phyloP scores from a whole-genome alignment of 2,113 vertebrate genomes.

The Pongo abelii region DNA sequence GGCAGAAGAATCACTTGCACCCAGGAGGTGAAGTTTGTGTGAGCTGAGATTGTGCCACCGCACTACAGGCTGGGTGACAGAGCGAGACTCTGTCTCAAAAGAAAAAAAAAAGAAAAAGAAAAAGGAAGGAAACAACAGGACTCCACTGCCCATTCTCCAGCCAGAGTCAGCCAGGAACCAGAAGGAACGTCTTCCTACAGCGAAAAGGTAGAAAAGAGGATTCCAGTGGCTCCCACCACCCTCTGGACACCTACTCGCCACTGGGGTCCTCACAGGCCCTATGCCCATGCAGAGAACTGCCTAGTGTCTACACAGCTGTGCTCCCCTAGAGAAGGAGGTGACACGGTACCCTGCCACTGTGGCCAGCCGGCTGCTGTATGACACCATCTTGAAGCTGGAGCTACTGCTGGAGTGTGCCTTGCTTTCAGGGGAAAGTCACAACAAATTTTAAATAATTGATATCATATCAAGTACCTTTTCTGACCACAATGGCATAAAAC shows the following conservation, averaged over 20 bases:
- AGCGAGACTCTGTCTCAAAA: no score
- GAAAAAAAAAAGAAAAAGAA: background rate
- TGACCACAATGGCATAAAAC: background rate
- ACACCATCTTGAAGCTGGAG: background rate
- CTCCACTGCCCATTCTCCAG: background rate
- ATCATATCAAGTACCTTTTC: background rate
- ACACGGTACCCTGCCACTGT: background rate
- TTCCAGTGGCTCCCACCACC: background rate
- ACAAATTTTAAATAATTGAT: background rate
- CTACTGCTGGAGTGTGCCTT: background rate
- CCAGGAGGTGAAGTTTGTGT: no score
- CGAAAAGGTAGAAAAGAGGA: background rate
- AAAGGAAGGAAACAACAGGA: background rate
- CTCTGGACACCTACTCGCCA: background rate
- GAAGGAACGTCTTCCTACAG: background rate
- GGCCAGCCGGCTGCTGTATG: background rate
- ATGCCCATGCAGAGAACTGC: background rate
- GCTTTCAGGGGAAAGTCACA: background rate
- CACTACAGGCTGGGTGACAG: no score
- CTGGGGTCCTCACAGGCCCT: background rate
- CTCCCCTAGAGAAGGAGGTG: background rate
- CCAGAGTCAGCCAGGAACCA: background rate
- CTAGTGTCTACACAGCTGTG: background rate
- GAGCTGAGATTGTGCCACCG: accelerated
- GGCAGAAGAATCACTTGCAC: no score